Base-by-base conservation (phyloP, 2,888 invertebrate genomes). In the Stramonita haemastoma region DNA sequence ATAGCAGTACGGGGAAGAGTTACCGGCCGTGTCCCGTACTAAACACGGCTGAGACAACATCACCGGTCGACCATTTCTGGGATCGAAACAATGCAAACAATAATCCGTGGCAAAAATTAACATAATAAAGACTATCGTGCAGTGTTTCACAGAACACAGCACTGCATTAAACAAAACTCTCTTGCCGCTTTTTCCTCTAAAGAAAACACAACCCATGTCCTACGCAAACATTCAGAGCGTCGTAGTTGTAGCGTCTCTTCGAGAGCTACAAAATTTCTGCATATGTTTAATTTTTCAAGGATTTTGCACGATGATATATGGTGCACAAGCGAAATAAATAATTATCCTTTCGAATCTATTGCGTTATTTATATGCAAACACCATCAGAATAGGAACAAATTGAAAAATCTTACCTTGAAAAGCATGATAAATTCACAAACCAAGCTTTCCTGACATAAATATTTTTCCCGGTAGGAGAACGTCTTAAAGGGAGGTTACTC, bases 381-480 rank as follows among this genome's bases (percentile, higher is more conserved):
- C 8, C 22, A 34, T 29, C 46, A 73, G n/a, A 77, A 17, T n/a
- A 34, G 17, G 13, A 73, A 87, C 60, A 36, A 87, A 87, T 22
- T 36, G 17, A 77, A 87, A 84, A 87, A 87, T 60, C 57, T 70
- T 87, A 87, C 87, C 87, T 73, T 32, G 34, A 87, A 73, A 73
- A 73, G 66, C 87, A 87, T 87, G 73, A 87, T 60, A 87, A 87
- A 87, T 87, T 77, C 26, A 73, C 87, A 87, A 87, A 87, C 46
- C 29, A 87, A 34, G 66, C 15, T 19, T 46, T 70, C 11, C 19
- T 22, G 15, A 29, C 70, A 70, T 87, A 36, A 36, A n/a, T n/a
- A 8, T 46, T 29, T 87, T 73, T 22, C 70, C n/a, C 15, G 15
- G 32, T 2, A 73, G 34, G 32, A 87, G 73, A 87, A 29, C n/a